Evolutionary conservation across 2,888 invertebrate species (phyloP).

Genomic region (Amblyjoppa fuscipennis): DNA sequence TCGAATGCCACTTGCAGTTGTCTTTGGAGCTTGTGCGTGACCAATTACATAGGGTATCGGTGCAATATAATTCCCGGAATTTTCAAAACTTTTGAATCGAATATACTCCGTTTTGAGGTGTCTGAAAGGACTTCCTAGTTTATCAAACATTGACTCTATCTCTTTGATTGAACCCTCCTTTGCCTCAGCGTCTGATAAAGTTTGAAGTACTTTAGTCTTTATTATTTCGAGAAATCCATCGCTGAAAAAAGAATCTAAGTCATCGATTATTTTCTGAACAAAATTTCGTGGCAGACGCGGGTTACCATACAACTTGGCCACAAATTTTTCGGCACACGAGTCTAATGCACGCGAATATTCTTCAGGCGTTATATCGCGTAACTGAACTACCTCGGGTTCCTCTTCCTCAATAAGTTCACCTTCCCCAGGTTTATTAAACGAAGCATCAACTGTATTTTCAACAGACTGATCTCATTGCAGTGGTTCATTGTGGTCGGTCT

Average conservation of each 20-base stretch:
- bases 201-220: background rate
- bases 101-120: slow-evolving; percentile 12
- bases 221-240: slow-evolving; percentile 17
- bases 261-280: slow-evolving; percentile 35
- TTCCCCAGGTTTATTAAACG: slow-evolving; percentile 1
- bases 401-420: slow-evolving; percentile 23
- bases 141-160: background rate
- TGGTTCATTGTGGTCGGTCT: slow-evolving; percentile 1
- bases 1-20: background rate
- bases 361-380: slow-evolving; percentile 2
- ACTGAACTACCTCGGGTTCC: slow-evolving; percentile 9
- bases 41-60: slow-evolving; percentile 15
- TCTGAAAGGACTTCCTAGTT: background rate
- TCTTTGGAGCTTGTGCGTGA: background rate
- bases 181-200: background rate
- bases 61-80: slow-evolving; percentile 4
- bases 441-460: slow-evolving; percentile 15
- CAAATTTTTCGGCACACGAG: slow-evolving; percentile 28
- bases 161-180: background rate
- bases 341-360: slow-evolving; percentile 31
- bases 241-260: slow-evolving; percentile 20
- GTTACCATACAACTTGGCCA: slow-evolving; percentile 33
- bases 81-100: background rate
- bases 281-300: slow-evolving; percentile 33
- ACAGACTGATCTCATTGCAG: slow-evolving; percentile 23